These are phyloP conservation scores for Pseudorectes ferrugineus DNA, from an alignment of 2,113 vertebrate genomes.

Conservation along the genomic window DNA sequence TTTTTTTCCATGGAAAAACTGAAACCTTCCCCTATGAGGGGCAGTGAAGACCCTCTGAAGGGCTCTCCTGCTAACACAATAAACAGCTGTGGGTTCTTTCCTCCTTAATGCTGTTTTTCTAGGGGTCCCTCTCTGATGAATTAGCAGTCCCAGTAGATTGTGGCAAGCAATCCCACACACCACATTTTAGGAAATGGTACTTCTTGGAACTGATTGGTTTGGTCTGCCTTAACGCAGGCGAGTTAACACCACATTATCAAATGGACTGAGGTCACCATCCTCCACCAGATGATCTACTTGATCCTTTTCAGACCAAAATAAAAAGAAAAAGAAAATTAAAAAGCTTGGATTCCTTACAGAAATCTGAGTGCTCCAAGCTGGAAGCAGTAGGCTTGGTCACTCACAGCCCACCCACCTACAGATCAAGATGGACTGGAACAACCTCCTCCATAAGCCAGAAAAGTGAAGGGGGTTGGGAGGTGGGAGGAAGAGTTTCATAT, in stretches of 20 bases:
- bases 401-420: slow-evolving; percentile 57
- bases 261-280: slow-evolving; percentile 38
- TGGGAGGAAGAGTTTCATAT: slow-evolving; percentile 38
- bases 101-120: slow-evolving; percentile 6
- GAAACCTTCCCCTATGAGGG: not conserved
- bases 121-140: slow-evolving; percentile 16
- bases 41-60: slow-evolving; percentile 15
- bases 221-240: not conserved
- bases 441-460: slow-evolving; percentile 17
- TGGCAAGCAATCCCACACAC: slow-evolving; percentile 14
- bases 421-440: slow-evolving; percentile 38
- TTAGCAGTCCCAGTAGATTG: slow-evolving; percentile 24
- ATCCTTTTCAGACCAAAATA: not conserved
- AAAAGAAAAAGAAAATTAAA: not conserved
- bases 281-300: slow-evolving; percentile 16
- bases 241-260: slow-evolving; percentile 51
- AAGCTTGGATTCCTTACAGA: not conserved
- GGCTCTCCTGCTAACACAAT: slow-evolving; percentile 31
- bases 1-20: slow-evolving; percentile 6
- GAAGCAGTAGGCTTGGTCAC: slow-evolving; percentile 21
- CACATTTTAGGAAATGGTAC: slow-evolving; percentile 15
- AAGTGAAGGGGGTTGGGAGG: not conserved
- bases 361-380: slow-evolving; percentile 31
- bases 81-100: slow-evolving; percentile 41
- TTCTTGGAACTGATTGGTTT: slow-evolving; percentile 7